phyloP scores from a whole-genome alignment of 2,888 invertebrate species.

The Spodoptera picta region DNA sequence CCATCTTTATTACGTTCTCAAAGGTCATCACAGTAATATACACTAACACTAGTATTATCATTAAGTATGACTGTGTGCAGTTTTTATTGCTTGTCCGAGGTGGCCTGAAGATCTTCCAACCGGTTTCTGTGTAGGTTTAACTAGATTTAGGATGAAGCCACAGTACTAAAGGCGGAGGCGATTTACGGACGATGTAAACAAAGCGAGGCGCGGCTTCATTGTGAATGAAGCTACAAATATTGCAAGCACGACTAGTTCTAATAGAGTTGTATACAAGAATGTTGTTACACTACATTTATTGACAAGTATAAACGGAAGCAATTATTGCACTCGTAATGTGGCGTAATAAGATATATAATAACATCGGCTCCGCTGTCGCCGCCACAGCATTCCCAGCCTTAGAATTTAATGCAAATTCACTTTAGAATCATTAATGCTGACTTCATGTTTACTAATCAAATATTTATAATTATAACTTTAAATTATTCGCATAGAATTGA shows the following conservation, averaged over 20 bases:
- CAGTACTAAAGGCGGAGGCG: conserved; percentile 11
- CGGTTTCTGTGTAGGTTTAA: conserved; percentile 49
- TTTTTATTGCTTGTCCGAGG: conserved; percentile 49
- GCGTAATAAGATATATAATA: conserved; percentile 8
- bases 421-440: conserved; percentile 37
- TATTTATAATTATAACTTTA: background rate
- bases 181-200: background rate
- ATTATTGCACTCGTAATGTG: conserved; percentile 16
- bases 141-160: conserved; percentile 18
- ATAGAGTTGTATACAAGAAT: conserved; percentile 20
- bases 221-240: background rate
- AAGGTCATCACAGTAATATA: conserved; percentile 51
- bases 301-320: conserved; percentile 21
- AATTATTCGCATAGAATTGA: too few species aligned
- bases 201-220: background rate
- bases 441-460: conserved; percentile 30
- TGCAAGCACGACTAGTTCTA: background rate
- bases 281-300: conserved; percentile 6
- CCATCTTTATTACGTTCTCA: conserved; percentile 17
- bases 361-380: conserved; percentile 32
- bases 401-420: conserved; percentile 24
- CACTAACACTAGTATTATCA: conserved; percentile 37
- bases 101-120: conserved; percentile 44
- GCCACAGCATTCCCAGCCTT: conserved; percentile 31
- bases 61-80: conserved; percentile 43